Evolutionary conservation across 2,113 vertebrate genomes (phyloP), one percentile per base, ranked within the genome.

Genomic region (Drymodes brunneopygia): DNA sequence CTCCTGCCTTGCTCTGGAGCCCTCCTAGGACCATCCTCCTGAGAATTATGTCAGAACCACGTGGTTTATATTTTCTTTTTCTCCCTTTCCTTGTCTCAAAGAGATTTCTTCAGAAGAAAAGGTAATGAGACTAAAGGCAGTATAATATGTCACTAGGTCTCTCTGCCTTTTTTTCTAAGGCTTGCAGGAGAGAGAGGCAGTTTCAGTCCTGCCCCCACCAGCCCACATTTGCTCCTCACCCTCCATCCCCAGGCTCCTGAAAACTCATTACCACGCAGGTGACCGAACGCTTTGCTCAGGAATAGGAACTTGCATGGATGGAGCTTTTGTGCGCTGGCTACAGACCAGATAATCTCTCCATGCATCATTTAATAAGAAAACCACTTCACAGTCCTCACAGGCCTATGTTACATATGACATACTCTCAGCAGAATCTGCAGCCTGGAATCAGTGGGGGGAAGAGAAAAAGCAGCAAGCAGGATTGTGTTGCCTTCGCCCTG

Each of bases 351-450:
- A 86, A 93, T 92, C 95, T 90, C 72, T 88, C 82, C 56, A 50
- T 87, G 84, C 78, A 90, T 92, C 79, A 70, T 83, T 96, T 95
- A 94, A 95, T 95, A 96, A 86, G 75, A 92, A 96, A 96, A 92
- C 81, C 88, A 83, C 90, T 91, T 92, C 72, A 15, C 33, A 66
- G 77, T 25, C 82, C 90, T 96, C 86, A 66, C 74, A 92, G 90
- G 29, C 80, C 77, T 58, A 23, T n/a, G 56, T 60, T 80, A 88
- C 67, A 22, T 54, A 57, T 10, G 62, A 93, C 78, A 81, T 7
- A 5, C 36, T 64, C 93, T 86, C 88, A 93, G 87, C 72, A 91
- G 88, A 93, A 79, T 71, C 54, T 47, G 74, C 51, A 51, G 65
- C 29, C 72, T 79, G 80, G 79, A 71, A 25, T 70, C 54, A 3